These are phyloP conservation scores for Drosophila silvestris DNA, from an alignment of 2,888 invertebrate genomes.

Conservation along the genomic window DNA sequence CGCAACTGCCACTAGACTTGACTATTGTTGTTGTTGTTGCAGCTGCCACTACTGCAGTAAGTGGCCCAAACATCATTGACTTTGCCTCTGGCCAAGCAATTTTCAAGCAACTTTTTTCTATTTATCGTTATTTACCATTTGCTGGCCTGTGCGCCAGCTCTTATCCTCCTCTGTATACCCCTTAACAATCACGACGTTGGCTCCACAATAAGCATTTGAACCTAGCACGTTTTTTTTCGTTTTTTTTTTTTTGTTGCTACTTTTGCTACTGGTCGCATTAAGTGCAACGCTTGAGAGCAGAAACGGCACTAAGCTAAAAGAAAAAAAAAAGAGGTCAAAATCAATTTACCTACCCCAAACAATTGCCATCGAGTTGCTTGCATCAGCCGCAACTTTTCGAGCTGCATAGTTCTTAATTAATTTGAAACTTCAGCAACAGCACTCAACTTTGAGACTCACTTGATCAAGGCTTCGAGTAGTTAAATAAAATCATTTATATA, in stretches of 20 bases:
- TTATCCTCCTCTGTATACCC: not conserved
- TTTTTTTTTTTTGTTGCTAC: constrained; percentile 27
- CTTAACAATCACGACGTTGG: constrained; percentile 33
- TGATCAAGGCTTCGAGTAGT: constrained; percentile 3
- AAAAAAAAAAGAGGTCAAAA: constrained; percentile 46
- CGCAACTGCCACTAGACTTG: constrained; percentile 56
- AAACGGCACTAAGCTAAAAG: constrained; percentile 16
- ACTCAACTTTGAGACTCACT: constrained; percentile 19
- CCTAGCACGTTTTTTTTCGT: constrained; percentile 18
- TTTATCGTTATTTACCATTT: constrained; percentile 79
- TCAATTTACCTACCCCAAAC: constrained; percentile 62
- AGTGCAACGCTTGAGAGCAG: constrained; percentile 52
- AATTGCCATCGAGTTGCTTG: constrained; percentile 57
- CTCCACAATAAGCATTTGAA: constrained; percentile 58
- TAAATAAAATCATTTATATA: constrained; percentile 5
- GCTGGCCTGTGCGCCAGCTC: constrained; percentile 18
- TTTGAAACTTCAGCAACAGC: constrained; percentile 37
- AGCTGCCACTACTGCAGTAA: constrained; percentile 57
- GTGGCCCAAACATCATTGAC: constrained; percentile 72
- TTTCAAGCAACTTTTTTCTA: constrained; percentile 66
- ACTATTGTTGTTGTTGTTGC: constrained; percentile 51
- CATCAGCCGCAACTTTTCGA: constrained; percentile 54
- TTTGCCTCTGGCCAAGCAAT: constrained; percentile 74
- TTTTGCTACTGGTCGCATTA: constrained; percentile 30
- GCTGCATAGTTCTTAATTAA: constrained; percentile 59